phyloP scores from a whole-genome alignment of 2,888 invertebrate genomes.

The Conistra vaccinii region DNA sequence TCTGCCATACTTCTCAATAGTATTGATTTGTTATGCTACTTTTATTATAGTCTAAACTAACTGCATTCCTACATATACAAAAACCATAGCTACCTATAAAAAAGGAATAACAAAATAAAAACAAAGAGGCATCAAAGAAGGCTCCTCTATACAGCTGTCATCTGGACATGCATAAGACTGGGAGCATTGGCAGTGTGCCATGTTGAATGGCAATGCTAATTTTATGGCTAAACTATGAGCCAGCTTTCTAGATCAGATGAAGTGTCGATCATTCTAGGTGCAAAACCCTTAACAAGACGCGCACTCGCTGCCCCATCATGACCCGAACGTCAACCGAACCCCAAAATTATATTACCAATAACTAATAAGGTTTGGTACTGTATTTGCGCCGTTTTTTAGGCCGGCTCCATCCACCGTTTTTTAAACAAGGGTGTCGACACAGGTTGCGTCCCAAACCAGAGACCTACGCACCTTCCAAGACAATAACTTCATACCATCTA shows the following conservation, averaged over 20 bases:
- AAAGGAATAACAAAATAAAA: background rate
- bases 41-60: background rate
- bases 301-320: background rate
- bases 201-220: background rate
- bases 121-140: background rate
- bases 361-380: too few species aligned
- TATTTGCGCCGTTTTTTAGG: too few species aligned
- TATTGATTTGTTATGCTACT: background rate
- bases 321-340: background rate
- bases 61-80: background rate
- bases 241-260: background rate
- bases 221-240: background rate
- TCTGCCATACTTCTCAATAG: background rate
- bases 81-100: background rate
- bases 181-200: background rate
- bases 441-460: too few species aligned
- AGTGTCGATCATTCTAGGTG: background rate
- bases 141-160: background rate
- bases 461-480: too few species aligned
- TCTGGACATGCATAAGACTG: background rate
- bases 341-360: background rate
- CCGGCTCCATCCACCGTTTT: too few species aligned
- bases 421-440: too few species aligned
- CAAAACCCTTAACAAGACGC: background rate
- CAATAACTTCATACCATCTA: too few species aligned